Base-by-base conservation (phyloP, 2,797 vertebrate species). In the Pipistrellus pipistrellus region DNA sequence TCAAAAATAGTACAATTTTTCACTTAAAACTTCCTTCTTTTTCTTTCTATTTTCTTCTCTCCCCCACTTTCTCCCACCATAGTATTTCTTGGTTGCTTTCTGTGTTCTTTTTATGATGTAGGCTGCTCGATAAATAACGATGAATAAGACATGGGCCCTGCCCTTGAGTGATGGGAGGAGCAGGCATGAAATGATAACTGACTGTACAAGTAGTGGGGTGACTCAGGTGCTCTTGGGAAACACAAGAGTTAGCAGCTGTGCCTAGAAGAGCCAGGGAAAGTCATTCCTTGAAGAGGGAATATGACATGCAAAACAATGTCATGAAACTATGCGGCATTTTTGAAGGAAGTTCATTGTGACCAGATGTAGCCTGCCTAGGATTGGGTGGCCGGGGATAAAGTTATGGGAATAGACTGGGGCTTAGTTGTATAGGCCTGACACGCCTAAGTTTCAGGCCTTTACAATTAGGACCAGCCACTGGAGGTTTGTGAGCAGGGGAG, bases 1-100 rank as follows among this genome's bases (percentile, higher is more conserved):
- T 94, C 23, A 46, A 86, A 93, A 93, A 72, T 59, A 71, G 0
- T 72, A 66, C 11, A 46, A 30, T 71, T 91, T 84, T 88, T 91
- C 15, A 73, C 9, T 77, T 41, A 73, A 66, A 57, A 13, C 25
- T 72, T 41, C 0, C 15, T 32, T 32, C 15, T 8, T 20, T 9
- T 6, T 38, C 18, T 32, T 68, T 2, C 4, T 2, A 48, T 30
- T 14, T 23, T 30, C 8, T 30, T 30, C 18, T 30, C 2, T 3
- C 14, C 53, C 8, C 9, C 4, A 13, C 46, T 46, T 46, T 46
- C 4, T 13, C 1, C 18, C 17, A 55, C 8, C 17, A 9, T 55
- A 38, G 4, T 62, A 3, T 10, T 48, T 48, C 57, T 53, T 32
- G 30, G 30, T 64, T 64, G 30, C 30, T 32, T 77, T 17, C 66